Evolutionary conservation across 2,113 vertebrate species (phyloP).

Genomic region (Caranx melampygus): DNA sequence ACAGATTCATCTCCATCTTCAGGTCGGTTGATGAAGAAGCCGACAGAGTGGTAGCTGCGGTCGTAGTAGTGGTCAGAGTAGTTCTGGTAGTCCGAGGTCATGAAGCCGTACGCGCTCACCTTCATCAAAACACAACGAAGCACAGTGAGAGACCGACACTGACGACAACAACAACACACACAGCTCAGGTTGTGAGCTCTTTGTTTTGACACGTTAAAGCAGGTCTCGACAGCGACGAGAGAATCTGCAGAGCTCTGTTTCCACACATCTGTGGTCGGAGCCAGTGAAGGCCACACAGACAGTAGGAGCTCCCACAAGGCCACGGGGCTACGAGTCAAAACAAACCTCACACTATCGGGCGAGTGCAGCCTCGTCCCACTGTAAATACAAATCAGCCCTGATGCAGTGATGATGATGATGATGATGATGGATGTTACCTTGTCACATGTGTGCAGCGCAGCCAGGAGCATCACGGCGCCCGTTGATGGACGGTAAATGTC

Average conservation of each 20-base stretch:
- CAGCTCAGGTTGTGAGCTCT: too few relatives aligned
- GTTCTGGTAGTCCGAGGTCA: conserved; percentile 81
- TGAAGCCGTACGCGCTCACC: conserved; percentile 88
- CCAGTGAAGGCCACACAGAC: not conserved
- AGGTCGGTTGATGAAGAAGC: conserved; percentile 85
- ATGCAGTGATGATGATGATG: fast-evolving
- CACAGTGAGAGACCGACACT: too few relatives aligned
- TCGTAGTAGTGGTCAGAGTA: conserved; percentile 88
- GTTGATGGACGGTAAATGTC: conserved; percentile 85
- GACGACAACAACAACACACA: too few relatives aligned
- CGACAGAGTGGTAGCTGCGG: conserved; percentile 31
- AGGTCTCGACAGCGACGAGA: not conserved
- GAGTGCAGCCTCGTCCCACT: not conserved
- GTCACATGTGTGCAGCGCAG: conserved; percentile 86
- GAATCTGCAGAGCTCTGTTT: not conserved
- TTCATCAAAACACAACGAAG: conserved; percentile 36
- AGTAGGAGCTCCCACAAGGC: not conserved
- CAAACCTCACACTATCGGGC: conserved; percentile 17
- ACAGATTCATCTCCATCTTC: conserved; percentile 80
- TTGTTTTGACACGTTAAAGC: not conserved
- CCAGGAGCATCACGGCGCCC: conserved; percentile 86
- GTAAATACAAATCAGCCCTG: not conserved
- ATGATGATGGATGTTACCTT: conserved; percentile 65
- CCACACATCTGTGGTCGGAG: not conserved
- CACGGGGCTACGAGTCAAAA: not conserved